Base-by-base conservation (phyloP, 2,797 vertebrate species). In the Brotula barbata region DNA sequence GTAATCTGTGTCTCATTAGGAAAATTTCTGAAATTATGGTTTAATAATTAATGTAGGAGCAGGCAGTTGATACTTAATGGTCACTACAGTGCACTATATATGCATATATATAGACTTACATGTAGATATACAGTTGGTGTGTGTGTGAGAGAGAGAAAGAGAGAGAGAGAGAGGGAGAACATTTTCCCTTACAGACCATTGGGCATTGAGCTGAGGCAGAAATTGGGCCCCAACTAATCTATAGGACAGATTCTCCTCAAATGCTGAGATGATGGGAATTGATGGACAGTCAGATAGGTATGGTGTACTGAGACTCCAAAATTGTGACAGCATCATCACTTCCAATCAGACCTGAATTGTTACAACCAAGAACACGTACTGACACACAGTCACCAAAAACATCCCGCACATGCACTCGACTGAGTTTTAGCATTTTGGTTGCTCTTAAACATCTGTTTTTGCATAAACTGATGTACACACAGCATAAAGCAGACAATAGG, bases 41-140 rank as follows among this genome's bases (percentile, higher is more conserved):
- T 85, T 71, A 81, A 80, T 83, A 70, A 78, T 76, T 81, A 20
- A 81, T 78, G 64, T 54, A 25, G 52, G 57, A 73, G 64, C 46
- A 73, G 45, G 44, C 45, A 54, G 39, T 68, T 80, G 42, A 69
- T 64, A 55, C 2, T 10, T 25, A 23, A 49, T 56, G 33, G 28
- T 52, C 76, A 65, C 39, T 40, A 51, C 28, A 59, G 42, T 11
- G 15, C 28, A 20, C 16, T 10, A 16, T 5, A 12, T 39, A 36
- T 45, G 42, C 41, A 66, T 7, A 22, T 23, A 48, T 11, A 22
- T 63, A 21, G 46, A 15, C 8, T 43, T 45, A 20, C 52, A 7
- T 55, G 8, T 39, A 47, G n/a, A n/a, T n/a, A 53, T 47, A 63
- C 8, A 28, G 25, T 28, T n/a, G n/a, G n/a, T n/a, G n/a, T n/a